Percentiles rank a stretch among this genome's conserved stretches.
Evolutionary conservation across 2,797 vertebrate genomes (phyloP).

Genomic region (Cossypha heuglini): DNA sequence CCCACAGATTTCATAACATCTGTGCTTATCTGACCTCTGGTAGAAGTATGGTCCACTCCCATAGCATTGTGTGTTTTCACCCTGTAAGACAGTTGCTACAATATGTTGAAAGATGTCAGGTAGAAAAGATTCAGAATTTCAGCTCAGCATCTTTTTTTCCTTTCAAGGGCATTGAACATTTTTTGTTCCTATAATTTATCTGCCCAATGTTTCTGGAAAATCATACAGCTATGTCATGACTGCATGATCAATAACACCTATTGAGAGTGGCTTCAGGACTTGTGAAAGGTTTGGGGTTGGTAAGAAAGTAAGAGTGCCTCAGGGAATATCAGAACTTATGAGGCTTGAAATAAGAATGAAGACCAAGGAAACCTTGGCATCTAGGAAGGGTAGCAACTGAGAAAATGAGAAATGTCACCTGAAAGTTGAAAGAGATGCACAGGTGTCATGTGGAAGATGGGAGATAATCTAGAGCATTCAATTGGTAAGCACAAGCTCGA

Average conservation of each 20-base stretch:
- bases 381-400: neutral
- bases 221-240: neutral
- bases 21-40: neutral
- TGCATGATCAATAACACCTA: neutral
- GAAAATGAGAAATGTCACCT: neutral
- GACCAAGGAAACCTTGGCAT: neutral
- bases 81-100: neutral
- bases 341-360: neutral
- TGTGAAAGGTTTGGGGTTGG: neutral
- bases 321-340: neutral
- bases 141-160: neutral
- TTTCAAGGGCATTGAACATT: neutral
- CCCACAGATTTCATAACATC: neutral
- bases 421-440: neutral
- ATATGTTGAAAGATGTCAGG: neutral
- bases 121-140: neutral
- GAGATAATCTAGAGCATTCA: neutral
- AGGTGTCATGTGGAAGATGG: neutral
- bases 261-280: neutral
- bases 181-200: neutral
- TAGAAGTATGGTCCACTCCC: neutral
- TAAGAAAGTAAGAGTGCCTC: neutral
- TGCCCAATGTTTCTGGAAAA: neutral
- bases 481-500: neutral
- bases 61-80: fast-evolving